Conservation (phyloP, 2,797 vertebrate species). For the Lacerta viridis region DNA sequence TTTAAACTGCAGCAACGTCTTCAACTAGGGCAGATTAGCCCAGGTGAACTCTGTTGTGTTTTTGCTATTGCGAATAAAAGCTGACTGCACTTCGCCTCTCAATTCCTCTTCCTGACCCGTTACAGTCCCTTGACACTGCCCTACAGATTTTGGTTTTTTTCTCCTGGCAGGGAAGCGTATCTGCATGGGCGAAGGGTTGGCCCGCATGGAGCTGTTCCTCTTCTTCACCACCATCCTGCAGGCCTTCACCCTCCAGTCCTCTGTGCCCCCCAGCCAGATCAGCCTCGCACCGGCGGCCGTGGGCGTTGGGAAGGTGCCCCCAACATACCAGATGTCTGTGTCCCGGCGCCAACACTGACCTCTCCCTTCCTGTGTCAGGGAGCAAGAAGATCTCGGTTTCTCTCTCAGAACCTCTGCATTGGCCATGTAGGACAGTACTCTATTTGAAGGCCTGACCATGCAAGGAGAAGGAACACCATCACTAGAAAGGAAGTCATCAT, state of each 20-base stretch:
- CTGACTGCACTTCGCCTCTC: no score
- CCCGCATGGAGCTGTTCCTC: slow-evolving; percentile 84
- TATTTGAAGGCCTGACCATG: no score
- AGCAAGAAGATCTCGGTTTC: no score
- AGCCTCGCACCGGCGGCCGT: slow-evolving; percentile 79
- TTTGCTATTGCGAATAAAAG: no score
- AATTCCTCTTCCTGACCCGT: no score
- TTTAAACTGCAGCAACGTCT: no score
- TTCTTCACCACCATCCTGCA: slow-evolving; percentile 83
- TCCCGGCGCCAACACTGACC: slow-evolving; percentile 3
- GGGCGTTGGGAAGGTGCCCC: slow-evolving; percentile 81
- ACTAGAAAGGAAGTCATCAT: no score
- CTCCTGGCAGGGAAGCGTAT: slow-evolving; percentile 81
- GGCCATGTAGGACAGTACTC: no score
- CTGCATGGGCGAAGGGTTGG: slow-evolving; percentile 86
- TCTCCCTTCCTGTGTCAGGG: neutral
- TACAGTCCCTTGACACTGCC: neutral
- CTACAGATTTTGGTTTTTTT: no score
- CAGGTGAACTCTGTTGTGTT: no score
- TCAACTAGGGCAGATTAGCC: no score
- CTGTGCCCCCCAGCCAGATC: slow-evolving; percentile 46
- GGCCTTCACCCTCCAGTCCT: slow-evolving; percentile 67
- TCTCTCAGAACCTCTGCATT: neutral
- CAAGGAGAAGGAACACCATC: no score
- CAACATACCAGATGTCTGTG: slow-evolving; percentile 77